A percentile compares a stretch with the other conserved stretches of the same genome.
Evolutionary conservation across 2,113 vertebrate genomes (phyloP).

Genomic region (Hydrochoerus hydrochaeris): DNA sequence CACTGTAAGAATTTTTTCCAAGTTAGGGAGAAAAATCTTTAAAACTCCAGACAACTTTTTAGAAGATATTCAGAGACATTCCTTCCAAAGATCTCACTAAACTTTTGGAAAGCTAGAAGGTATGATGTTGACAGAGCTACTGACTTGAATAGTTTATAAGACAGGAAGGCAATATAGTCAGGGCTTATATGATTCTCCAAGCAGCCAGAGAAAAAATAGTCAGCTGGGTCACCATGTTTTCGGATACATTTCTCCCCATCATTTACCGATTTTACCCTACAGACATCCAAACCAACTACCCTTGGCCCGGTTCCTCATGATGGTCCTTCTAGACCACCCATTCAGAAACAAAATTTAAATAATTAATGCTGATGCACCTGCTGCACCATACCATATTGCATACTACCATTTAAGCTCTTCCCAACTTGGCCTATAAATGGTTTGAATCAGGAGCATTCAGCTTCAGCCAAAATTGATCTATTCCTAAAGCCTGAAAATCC

Average conservation of each 20-base stretch:
- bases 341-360: not conserved
- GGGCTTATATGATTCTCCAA: not conserved
- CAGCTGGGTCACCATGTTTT: not conserved
- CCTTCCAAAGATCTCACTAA: not conserved
- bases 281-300: not conserved
- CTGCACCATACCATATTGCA: not conserved
- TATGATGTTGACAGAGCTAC: constrained; percentile 12
- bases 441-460: not conserved
- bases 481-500: not conserved
- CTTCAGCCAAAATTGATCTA: not conserved
- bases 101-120: constrained; percentile 40
- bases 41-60: constrained; percentile 39
- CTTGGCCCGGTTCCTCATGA: not conserved
- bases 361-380: not conserved
- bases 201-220: not conserved
- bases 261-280: not conserved
- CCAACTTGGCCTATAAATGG: not conserved
- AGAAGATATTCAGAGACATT: constrained; percentile 23
- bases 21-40: constrained; percentile 58
- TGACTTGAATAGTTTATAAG: constrained; percentile 56
- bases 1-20: constrained; percentile 37
- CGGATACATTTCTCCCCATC: not conserved
- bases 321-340: not conserved
- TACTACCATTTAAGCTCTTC: not conserved
- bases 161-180: constrained; percentile 17